Evolutionary conservation across 2,113 vertebrate genomes (phyloP), one percentile per base, ranked within the genome.

Genomic region (Drymodes brunneopygia): DNA sequence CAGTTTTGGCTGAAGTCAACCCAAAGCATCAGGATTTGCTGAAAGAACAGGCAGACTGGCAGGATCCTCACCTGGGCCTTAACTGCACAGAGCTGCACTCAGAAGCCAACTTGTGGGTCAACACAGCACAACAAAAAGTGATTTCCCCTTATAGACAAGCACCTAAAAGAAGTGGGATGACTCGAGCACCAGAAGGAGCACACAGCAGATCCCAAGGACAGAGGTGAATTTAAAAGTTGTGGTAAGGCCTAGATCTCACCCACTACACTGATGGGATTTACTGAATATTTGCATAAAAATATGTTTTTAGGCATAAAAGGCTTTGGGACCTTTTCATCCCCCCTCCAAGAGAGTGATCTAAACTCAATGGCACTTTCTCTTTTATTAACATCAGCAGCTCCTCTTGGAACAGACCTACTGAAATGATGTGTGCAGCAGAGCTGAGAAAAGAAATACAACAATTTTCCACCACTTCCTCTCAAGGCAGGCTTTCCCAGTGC

Each of bases 361-460:
- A 60, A 47, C 18, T 48, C 25, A 31, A 14, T 28, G 6, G 5
- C 25, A 51, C 15, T 29, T 69, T 75, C 51, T 86, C 10, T 13
- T 81, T 72, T 48, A 35, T 16, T 15, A 60, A 48, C 24, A 64
- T 28, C 58, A 83, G 44, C 53, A 72, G 27, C 23, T 60, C 27
- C n/a, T 71, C 48, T 44, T 40, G 58, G 42, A 85, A 6, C 29
- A 80, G 71, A 2, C 5, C 25, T 29, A 20, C 47, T 16, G 53
- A 94, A 72, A 65, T 1, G 0, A 12, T 1, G 2, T 12, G 2
- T 23, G 33, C 53, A 56, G 23, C 31, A 38, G 42, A 60, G 18
- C 7, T 38, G 33, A 48, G 15, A 1, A n/a, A 25, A n/a, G 40
- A 35, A 33, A 3, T 0, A 4, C 16, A 42, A 25, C 20, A 3